Base-by-base conservation (phyloP, 2,888 invertebrate species). In the Torymus aiolomorphi region DNA sequence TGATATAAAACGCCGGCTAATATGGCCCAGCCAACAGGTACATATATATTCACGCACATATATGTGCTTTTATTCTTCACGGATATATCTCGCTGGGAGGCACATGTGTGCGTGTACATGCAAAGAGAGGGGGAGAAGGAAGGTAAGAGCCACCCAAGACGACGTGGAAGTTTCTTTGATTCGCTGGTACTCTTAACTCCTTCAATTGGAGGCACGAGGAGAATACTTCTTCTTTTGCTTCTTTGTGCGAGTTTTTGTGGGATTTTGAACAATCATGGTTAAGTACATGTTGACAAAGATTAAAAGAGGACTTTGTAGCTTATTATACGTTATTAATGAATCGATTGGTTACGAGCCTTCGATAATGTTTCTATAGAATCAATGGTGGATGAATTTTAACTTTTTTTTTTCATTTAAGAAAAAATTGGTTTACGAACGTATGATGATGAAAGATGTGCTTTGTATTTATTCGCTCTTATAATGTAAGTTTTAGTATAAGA, bases 1-100 rank as follows among this genome's bases (percentile, higher is more conserved):
- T 69, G 62, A 69, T 79, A 57, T 79, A 66, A 70, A 79, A 79
- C 31, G 56, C 71, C 56, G 71, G 76, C 69, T 80, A 80, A 80
- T 80, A 77, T 80, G 70, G 13, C 73, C 13, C n/a, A 12, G 31
- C 24, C 24, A 59, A n/a, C 18, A 24, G 24, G 57, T 42, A 49
- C 49, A 59, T 49, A 57, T 59, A 18, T 62, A 13, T 62, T 14
- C 14, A 3, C 24, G 4, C 62, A 4, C 18, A 31, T 54, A 13
- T 42, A 56, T 54, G 73, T 51, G 67, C n/a, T 61, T 61, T 76
- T 70, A 70, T 65, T 71, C 42, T 65, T n/a, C 12, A 20, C 3
- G 49, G 13, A 16, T 63, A 16, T 57, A n/a, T 56, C 18, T 13
- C 42, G 3, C 16, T 31, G 51, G 16, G 5, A 59, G 56, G 8